Evolutionary conservation across 1,140 invertebrate genomes (phyloP).

Genomic region (Sweltsa coloradensis): DNA sequence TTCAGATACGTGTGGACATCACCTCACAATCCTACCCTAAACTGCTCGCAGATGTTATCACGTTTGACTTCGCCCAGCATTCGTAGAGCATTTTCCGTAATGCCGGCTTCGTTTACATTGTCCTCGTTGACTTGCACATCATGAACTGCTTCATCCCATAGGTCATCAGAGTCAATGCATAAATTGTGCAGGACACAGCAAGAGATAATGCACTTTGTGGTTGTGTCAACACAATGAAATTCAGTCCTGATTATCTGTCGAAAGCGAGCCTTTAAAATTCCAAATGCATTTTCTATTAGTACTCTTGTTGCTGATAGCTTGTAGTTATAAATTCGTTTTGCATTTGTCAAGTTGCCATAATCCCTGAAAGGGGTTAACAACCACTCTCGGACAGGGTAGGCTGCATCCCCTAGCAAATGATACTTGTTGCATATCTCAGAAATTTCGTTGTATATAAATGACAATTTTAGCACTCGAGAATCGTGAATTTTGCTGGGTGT

Average conservation of each 20-base stretch:
- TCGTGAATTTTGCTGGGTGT: constrained; percentile 23
- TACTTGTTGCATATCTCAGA: constrained; percentile 16
- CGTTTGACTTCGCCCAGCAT: not conserved
- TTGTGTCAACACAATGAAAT: not conserved
- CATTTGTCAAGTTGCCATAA: constrained; percentile 21
- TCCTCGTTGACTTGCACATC: not conserved
- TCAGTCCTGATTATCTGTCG: not conserved
- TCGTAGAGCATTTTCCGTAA: not conserved
- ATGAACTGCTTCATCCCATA: constrained; percentile 1
- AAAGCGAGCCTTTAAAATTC: not conserved
- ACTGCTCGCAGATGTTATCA: not conserved
- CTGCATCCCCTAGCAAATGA: constrained; percentile 26
- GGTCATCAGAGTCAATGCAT: not conserved
- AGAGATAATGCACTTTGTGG: not conserved
- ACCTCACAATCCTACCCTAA: too few relatives aligned
- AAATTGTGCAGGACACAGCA: constrained; percentile 4
- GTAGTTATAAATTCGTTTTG: constrained; percentile 22
- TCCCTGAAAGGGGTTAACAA: constrained; percentile 24
- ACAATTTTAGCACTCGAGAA: constrained; percentile 19
- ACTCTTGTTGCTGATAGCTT: constrained; percentile 19
- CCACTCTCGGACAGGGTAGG: constrained; percentile 23
- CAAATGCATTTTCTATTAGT: constrained; percentile 24
- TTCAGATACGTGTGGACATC: too few relatives aligned
- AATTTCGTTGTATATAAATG: constrained; percentile 14
- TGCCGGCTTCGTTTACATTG: not conserved